Percentiles rank a stretch among this genome's conserved stretches.
Conservation (phyloP, 2,888 invertebrate species). For the Drosophila incognita region DNA sequence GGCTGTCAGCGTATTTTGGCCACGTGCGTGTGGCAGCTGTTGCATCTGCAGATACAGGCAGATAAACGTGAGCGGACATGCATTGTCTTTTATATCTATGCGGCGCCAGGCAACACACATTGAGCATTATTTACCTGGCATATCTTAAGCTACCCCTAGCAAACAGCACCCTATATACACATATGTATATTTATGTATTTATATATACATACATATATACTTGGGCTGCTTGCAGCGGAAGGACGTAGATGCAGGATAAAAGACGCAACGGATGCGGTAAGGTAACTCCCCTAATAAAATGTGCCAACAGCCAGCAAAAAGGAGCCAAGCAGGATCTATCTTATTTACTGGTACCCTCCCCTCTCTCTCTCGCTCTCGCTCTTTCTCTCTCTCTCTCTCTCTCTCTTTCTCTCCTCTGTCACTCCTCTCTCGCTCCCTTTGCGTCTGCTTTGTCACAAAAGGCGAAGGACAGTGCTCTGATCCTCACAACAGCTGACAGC, state of each 20-base stretch:
- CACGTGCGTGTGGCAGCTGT: conserved; percentile 64
- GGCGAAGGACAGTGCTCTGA: conserved; percentile 38
- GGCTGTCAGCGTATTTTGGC: conserved; percentile 24
- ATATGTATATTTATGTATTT: conserved; percentile 6
- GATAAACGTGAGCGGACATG: background rate
- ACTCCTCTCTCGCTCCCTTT: background rate
- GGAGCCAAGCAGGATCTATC: conserved; percentile 58
- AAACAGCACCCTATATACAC: conserved; percentile 21
- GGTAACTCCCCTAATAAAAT: conserved; percentile 76
- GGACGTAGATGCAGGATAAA: conserved; percentile 62
- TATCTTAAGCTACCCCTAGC: conserved; percentile 56
- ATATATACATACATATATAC: background rate
- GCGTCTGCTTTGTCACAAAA: conserved; percentile 45
- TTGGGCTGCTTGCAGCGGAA: conserved; percentile 51
- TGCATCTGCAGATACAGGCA: conserved; percentile 42
- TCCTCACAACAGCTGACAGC: conserved; percentile 77
- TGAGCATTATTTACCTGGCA: conserved; percentile 36
- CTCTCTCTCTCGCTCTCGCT: background rate
- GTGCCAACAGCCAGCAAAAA: conserved; percentile 29
- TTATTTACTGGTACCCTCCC: conserved; percentile 21
- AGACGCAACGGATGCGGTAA: conserved; percentile 70
- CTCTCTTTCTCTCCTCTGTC: background rate
- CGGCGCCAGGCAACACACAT: conserved; percentile 43
- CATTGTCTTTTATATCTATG: conserved; percentile 29
- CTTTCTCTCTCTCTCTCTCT: background rate